Conservation (phyloP, 2,113 vertebrate genomes). For the Platichthys flesus region DNA sequence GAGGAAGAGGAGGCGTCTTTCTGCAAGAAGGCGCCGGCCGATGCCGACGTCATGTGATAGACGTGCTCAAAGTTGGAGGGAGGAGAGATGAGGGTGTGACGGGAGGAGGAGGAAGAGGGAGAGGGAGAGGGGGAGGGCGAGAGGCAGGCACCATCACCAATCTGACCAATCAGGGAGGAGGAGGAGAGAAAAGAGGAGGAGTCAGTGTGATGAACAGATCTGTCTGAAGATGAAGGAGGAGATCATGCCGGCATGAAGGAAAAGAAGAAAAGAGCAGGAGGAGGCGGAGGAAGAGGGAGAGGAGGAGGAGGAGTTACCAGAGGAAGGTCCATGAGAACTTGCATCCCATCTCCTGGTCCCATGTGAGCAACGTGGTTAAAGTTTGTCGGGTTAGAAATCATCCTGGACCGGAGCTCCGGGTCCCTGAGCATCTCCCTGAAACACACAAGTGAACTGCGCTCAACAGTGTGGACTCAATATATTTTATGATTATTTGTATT, state of each 20-base stretch:
- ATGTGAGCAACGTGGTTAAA: constrained; percentile 99
- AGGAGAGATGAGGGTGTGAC: constrained; percentile 86
- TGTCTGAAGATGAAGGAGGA: constrained; percentile 28
- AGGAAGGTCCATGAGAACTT: constrained; percentile 98
- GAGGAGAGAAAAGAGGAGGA: constrained; percentile 70
- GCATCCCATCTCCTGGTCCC: constrained; percentile 98
- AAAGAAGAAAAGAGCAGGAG: background rate
- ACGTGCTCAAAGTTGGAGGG: constrained; percentile 90
- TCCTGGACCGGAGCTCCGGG: constrained; percentile 92
- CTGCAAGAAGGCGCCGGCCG: constrained; percentile 88
- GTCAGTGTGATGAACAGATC: constrained; percentile 63
- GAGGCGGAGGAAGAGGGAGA: background rate
- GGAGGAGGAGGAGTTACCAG: constrained; percentile 83
- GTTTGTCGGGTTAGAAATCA: constrained; percentile 98
- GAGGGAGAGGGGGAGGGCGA: constrained; percentile 77
- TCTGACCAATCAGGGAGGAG: constrained; percentile 67
- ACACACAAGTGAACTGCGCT: background rate
- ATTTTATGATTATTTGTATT: too few relatives aligned
- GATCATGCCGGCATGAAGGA: constrained; percentile 35
- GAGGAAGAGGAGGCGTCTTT: constrained; percentile 83
- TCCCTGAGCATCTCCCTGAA: constrained; percentile 95
- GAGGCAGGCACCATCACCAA: constrained; percentile 77
- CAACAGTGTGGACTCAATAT: too few relatives aligned
- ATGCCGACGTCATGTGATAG: constrained; percentile 87
- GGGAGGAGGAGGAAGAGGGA: constrained; percentile 84